Conservation (phyloP, 2,797 vertebrate species). For the Hippopotamyrus pictus region DNA sequence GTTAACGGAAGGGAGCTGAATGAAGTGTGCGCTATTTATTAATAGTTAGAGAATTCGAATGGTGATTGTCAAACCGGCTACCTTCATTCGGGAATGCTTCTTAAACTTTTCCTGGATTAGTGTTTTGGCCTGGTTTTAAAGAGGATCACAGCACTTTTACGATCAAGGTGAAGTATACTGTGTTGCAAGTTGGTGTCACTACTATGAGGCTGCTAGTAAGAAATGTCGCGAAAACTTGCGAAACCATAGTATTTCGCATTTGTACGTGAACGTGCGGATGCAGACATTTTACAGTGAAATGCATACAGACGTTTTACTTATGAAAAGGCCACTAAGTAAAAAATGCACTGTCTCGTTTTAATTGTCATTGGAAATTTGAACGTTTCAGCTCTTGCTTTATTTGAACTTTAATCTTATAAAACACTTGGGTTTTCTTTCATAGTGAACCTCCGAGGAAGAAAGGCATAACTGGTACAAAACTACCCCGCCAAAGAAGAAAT, state of each 20-base stretch:
- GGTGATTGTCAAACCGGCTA: background rate
- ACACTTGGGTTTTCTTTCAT: slow-evolving; percentile 17
- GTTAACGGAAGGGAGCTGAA: background rate
- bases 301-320: background rate
- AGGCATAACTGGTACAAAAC: background rate
- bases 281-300: background rate
- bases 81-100: background rate
- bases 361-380: background rate
- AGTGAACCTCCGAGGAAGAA: slow-evolving; percentile 29
- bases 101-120: background rate
- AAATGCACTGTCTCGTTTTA: background rate
- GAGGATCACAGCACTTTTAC: background rate
- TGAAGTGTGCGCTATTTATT: background rate
- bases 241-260: background rate
- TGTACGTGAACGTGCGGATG: background rate
- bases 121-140: background rate
- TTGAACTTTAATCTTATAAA: background rate
- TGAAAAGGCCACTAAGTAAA: background rate
- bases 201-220: background rate
- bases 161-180: background rate
- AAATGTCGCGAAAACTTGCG: background rate
- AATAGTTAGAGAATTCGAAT: background rate
- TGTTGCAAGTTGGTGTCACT: background rate
- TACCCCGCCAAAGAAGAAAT: slow-evolving; percentile 37
- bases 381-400: background rate